phyloP scores from a whole-genome alignment of 2,888 invertebrate genomes.

The Rhingia rostrata region DNA sequence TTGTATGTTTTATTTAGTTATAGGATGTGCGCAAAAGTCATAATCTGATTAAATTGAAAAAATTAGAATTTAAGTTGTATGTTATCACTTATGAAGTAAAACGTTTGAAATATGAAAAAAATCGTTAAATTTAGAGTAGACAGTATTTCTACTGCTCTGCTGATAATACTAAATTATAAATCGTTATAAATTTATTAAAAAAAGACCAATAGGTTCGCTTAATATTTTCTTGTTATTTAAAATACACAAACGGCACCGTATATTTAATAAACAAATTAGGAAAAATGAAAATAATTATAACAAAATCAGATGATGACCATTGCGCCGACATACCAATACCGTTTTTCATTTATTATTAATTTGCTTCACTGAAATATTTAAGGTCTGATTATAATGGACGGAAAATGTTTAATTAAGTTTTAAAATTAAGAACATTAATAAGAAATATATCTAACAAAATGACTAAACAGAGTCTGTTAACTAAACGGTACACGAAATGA shows the following conservation, averaged over 20 bases:
- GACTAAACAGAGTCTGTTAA: conserved; percentile 19
- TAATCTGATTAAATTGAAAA: conserved; percentile 57
- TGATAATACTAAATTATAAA: no score
- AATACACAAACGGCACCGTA: no score
- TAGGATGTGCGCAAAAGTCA: conserved; percentile 39
- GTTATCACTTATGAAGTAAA: no score
- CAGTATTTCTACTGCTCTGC: no score
- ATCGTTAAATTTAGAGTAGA: no score
- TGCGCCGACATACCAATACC: conserved; percentile 49
- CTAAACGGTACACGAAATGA: conserved; percentile 59
- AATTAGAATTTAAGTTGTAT: conserved; percentile 2
- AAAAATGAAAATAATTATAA: neutral
- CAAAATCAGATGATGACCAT: conserved; percentile 73
- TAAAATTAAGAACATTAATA: conserved; percentile 13
- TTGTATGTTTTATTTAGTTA: conserved; percentile 43
- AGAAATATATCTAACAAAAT: conserved; percentile 10
- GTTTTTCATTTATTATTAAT: conserved; percentile 17
- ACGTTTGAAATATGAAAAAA: no score
- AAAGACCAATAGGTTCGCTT: neutral
- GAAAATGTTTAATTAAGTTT: conserved; percentile 77
- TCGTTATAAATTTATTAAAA: no score
- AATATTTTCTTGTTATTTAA: neutral
- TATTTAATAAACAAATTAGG: no score
- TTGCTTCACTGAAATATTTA: conserved; percentile 76
- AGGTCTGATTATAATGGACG: conserved; percentile 83